phyloP scores from a whole-genome alignment of 2,888 invertebrate species.

The Hydroisotoma schaefferi region DNA sequence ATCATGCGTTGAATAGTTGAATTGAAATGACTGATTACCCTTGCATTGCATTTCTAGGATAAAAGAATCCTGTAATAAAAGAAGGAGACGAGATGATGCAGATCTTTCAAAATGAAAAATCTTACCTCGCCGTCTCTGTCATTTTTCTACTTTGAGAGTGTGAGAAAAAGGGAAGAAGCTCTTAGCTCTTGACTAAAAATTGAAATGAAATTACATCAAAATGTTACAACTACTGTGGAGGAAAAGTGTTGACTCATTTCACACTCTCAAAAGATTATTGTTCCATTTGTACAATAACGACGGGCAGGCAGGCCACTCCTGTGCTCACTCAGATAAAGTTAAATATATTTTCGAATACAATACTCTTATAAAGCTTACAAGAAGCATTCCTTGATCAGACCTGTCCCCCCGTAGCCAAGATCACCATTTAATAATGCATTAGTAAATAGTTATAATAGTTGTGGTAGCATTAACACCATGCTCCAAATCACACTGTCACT shows the following conservation, averaged over 20 bases:
- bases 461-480: too few relatives aligned
- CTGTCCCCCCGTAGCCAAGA: too few relatives aligned
- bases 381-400: too few relatives aligned
- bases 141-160: constrained; percentile 12
- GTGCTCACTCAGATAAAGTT: constrained; percentile 4
- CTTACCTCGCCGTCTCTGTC: background rate
- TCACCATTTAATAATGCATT: too few relatives aligned
- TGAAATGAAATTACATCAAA: constrained; percentile 17
- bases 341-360: too few relatives aligned
- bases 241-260: constrained; percentile 40
- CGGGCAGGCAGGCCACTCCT: background rate
- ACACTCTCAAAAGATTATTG: constrained; percentile 38
- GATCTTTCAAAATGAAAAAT: constrained; percentile 4
- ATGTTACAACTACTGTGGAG: constrained; percentile 3
- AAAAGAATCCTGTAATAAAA: background rate
- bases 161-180: constrained; percentile 29
- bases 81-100: constrained; percentile 3
- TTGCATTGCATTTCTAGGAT: too few relatives aligned
- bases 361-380: too few relatives aligned
- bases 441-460: too few relatives aligned
- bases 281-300: constrained; percentile 21
- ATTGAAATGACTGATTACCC: too few relatives aligned
- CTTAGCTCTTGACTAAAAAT: constrained; percentile 9
- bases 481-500: too few relatives aligned
- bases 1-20: too few relatives aligned